Evolutionary conservation across 2,888 invertebrate species (phyloP).

Genomic region (Cataglyphis livida): DNA sequence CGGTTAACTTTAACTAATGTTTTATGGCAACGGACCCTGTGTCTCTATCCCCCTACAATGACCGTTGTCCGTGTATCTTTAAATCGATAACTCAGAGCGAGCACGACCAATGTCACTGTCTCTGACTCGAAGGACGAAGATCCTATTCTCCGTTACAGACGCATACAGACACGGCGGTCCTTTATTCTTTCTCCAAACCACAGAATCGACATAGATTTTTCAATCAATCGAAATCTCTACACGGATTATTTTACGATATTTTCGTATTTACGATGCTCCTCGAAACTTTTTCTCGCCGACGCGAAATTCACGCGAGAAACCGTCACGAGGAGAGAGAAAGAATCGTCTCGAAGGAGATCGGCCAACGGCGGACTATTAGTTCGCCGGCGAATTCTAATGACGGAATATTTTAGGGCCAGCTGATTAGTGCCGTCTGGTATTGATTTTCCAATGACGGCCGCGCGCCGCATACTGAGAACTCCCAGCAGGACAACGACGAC

Average conservation of each 20-base stretch:
- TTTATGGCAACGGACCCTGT: constrained; percentile 14
- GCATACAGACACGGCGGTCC: background rate
- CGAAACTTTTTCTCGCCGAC: background rate
- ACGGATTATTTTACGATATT: constrained; percentile 15
- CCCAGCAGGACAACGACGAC: constrained; percentile 67
- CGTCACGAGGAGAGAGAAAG: background rate
- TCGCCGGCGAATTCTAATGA: constrained; percentile 76
- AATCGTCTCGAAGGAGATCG: background rate
- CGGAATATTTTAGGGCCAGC: constrained; percentile 82
- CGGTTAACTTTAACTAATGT: background rate
- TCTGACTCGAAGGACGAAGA: constrained; percentile 29
- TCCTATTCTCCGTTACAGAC: constrained; percentile 18
- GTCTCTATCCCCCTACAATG: constrained; percentile 23
- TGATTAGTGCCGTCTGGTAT: constrained; percentile 84
- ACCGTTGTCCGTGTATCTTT: constrained; percentile 41
- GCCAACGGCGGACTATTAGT: constrained; percentile 56
- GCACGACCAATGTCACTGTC: constrained; percentile 47
- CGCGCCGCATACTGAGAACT: constrained; percentile 74
- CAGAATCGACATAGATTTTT: constrained; percentile 21
- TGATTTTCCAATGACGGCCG: constrained; percentile 83
- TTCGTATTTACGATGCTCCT: background rate
- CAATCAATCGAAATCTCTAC: constrained; percentile 18
- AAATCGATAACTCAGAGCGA: constrained; percentile 43
- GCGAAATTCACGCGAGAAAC: background rate
- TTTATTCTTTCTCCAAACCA: background rate